These are phyloP conservation scores for Ctenodactylus gundi DNA, from an alignment of 2,113 vertebrate species.

Conservation along the genomic window DNA sequence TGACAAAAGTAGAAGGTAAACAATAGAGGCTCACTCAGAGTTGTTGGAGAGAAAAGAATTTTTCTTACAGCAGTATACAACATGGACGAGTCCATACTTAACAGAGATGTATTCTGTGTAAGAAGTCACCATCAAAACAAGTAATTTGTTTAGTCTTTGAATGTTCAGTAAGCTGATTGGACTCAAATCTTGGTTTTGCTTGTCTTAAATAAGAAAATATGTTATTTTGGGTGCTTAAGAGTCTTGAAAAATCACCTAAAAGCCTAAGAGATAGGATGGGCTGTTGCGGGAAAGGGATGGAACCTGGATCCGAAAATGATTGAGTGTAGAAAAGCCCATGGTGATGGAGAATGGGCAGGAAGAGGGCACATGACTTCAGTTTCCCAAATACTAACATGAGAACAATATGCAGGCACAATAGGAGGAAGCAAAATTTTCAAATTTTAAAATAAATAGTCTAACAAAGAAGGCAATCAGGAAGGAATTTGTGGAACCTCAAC, in stretches of 20 bases:
- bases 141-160: background rate
- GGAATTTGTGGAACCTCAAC: background rate
- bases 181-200: background rate
- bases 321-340: background rate
- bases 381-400: background rate
- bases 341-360: background rate
- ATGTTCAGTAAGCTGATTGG: background rate
- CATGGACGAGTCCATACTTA: background rate
- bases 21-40: background rate
- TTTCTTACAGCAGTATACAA: background rate
- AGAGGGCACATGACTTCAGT: background rate
- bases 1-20: background rate
- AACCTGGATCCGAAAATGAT: background rate
- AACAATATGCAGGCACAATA: background rate
- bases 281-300: background rate
- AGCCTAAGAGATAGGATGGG: too few species aligned
- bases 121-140: background rate
- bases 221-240: background rate
- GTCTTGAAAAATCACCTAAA: background rate
- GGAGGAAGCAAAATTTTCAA: background rate
- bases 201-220: background rate
- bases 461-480: background rate
- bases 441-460: background rate
- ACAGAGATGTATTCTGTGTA: background rate
- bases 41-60: background rate